These are phyloP conservation scores for Chironomus tepperi DNA, from an alignment of 1,140 invertebrate species.

Conservation along the genomic window DNA sequence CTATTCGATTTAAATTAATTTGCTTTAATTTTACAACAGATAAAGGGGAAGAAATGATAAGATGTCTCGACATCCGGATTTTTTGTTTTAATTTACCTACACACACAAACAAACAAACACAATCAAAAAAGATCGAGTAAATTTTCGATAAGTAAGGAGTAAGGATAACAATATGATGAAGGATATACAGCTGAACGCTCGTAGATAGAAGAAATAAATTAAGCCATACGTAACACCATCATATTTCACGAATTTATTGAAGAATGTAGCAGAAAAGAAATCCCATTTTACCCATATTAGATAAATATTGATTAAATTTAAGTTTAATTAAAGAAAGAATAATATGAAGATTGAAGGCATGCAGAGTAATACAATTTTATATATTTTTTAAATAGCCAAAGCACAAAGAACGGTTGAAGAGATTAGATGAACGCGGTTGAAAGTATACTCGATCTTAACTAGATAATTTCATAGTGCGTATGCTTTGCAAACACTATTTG, in stretches of 20 bases:
- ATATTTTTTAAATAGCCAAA: neutral
- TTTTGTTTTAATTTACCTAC: no score
- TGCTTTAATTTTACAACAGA: no score
- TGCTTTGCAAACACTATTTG: no score
- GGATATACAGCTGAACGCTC: neutral
- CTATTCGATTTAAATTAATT: no score
- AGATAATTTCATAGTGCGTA: neutral
- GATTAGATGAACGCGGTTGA: neutral
- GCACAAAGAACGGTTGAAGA: neutral
- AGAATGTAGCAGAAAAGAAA: neutral
- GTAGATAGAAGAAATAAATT: neutral
- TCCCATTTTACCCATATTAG: neutral
- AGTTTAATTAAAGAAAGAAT: no score
- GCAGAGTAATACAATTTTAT: neutral
- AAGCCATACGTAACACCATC: neutral
- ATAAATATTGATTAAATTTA: neutral
- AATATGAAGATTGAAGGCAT: no score
- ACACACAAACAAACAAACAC: neutral
- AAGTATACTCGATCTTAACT: neutral
- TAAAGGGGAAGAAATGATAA: no score
- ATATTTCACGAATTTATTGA: neutral
- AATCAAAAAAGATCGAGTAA: slow-evolving; percentile 8
- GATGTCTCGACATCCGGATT: no score
- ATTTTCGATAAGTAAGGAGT: neutral
- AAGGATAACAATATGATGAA: neutral